Base-by-base conservation (phyloP, 2,113 vertebrate genomes). In the Haemorhous mexicanus region DNA sequence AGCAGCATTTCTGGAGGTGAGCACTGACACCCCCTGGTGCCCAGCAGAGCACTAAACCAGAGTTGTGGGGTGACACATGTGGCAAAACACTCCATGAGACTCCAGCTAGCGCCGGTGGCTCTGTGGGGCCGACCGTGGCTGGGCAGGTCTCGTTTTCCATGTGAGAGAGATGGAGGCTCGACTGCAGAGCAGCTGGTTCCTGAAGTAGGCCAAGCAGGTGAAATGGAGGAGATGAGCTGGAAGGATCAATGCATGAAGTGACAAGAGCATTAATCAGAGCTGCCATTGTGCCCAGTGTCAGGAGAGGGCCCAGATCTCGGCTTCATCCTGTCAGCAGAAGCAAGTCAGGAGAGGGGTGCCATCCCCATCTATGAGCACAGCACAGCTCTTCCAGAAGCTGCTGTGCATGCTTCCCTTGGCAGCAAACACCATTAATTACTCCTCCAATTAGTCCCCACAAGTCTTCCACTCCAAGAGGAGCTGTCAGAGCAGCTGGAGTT, bases 241-340 rank as follows among this genome's bases (percentile, higher is more conserved):
- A 94, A 88, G 72, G 72, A 95, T 64, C 80, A 72, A 41, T 75
- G 52, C 21, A 64, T 27, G 22, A 67, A 26, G 43, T 66, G 76
- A 88, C 81, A 94, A 86, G 43, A 96, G 26, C 62, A 56, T 88
- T 94, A 72, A 75, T 89, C 79, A 92, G 87, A 90, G 44, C 21
- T 81, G 55, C 46, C 61, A 46, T 2, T 2, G 28, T 53, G 12
- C 11, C 43, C 44, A 78, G 43, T 1, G 1, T 28, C 37, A 66
- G 61, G 26, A 84, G 27, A 55, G 89, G 46, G 27, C 27, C 35
- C 28, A 92, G 52, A 67, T 76, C 61, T 77, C 70, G 89, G 19
- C 41, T 61, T 63, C 13, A 47, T 79, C 69, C 52, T 73, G 46
- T 64, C 84, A 84, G 37, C 37, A 84, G 68, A 64, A 79, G 44